Percentiles rank a stretch among this genome's conserved stretches.
These are phyloP conservation scores for Aleiodes alternator DNA, from an alignment of 2,888 invertebrate species.

Conservation along the genomic window DNA sequence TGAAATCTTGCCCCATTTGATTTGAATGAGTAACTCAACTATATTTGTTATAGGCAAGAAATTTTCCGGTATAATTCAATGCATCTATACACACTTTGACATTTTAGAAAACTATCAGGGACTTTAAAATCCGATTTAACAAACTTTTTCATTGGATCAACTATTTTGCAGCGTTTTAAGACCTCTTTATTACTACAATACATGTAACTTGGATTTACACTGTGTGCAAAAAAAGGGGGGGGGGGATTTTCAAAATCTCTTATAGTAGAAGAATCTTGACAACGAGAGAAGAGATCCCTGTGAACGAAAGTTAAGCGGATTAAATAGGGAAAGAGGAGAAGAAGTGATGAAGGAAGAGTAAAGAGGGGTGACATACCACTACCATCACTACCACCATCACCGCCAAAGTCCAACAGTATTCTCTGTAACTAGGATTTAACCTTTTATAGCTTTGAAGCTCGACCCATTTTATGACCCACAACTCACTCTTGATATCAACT, in stretches of 20 bases:
- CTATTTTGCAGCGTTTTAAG: conserved; percentile 19
- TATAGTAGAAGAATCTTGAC: conserved; percentile 42
- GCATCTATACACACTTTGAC: not conserved
- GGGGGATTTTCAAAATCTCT: conserved; percentile 14
- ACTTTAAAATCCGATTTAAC: conserved; percentile 27
- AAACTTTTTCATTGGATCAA: conserved; percentile 38
- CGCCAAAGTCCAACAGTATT: conserved; percentile 45
- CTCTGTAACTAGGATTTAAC: conserved; percentile 48
- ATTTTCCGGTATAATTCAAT: not conserved
- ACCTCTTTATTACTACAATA: conserved; percentile 27
- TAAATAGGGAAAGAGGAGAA: conserved; percentile 37
- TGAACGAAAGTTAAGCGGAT: conserved; percentile 59
- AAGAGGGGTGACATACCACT: not conserved
- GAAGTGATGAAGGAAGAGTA: not conserved
- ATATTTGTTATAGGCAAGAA: not conserved
- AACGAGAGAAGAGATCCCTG: conserved; percentile 20
- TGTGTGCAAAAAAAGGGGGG: not conserved
- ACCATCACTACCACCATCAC: too few relatives aligned
- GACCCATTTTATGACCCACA: conserved; percentile 52
- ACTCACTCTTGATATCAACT: conserved; percentile 34
- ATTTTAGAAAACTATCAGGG: not conserved
- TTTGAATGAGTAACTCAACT: not conserved
- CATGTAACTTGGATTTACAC: conserved; percentile 33
- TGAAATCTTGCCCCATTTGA: not conserved
- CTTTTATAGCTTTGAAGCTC: conserved; percentile 53